phyloP scores from a whole-genome alignment of 2,797 vertebrate species.

The Falco berigora region DNA sequence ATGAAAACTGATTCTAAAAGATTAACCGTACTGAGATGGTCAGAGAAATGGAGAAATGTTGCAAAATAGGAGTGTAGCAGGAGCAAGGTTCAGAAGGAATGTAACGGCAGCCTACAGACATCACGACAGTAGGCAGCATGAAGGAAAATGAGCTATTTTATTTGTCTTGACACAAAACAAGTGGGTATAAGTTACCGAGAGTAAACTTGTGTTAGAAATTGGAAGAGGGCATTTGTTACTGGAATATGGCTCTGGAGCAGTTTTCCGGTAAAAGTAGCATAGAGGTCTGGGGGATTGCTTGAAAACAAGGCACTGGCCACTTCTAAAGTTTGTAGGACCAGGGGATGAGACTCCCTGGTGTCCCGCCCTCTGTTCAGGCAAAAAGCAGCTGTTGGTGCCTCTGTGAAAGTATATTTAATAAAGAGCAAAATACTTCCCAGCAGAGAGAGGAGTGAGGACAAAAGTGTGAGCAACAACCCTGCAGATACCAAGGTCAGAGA shows the following conservation, averaged over 20 bases:
- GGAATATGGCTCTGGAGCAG: background rate
- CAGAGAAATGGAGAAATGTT: background rate
- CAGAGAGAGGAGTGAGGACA: background rate
- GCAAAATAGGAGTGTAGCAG: background rate
- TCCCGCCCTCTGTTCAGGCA: background rate
- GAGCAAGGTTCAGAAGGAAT: background rate
- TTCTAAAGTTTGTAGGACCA: background rate
- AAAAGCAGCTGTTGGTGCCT: background rate
- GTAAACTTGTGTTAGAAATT: background rate
- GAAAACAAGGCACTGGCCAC: background rate
- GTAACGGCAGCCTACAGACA: background rate
- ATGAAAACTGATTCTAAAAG: background rate
- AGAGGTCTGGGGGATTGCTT: background rate
- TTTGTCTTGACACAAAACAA: background rate
- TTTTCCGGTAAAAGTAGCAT: fast-evolving
- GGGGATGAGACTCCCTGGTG: background rate
- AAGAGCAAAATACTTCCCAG: background rate
- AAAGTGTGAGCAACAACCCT: background rate
- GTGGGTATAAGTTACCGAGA: background rate
- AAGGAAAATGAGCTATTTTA: background rate
- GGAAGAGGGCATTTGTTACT: background rate
- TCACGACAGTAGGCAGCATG: background rate
- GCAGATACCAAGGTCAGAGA: background rate
- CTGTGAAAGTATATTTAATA: background rate
- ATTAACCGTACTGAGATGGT: background rate